Conservation (phyloP, 2,113 vertebrate species). For the Gavialis gangeticus region DNA sequence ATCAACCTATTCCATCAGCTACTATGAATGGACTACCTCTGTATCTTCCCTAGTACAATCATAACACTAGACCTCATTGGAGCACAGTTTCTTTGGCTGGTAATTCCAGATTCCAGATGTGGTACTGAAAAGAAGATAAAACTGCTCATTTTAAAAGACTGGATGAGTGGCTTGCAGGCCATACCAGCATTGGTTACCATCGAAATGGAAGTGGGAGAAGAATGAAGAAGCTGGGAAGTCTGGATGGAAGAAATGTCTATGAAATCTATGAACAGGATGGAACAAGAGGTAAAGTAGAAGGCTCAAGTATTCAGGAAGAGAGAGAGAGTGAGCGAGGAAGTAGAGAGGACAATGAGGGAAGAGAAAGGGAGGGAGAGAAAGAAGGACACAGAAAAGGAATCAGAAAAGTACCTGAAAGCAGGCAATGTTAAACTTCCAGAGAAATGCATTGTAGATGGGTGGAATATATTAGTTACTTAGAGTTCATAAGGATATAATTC, state of each 20-base stretch:
- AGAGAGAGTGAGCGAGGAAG: not conserved
- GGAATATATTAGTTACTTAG: not conserved
- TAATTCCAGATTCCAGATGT: not conserved
- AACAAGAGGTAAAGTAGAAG: not conserved
- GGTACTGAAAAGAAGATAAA: not conserved
- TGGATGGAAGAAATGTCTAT: not conserved
- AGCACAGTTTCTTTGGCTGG: not conserved
- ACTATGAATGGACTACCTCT: not conserved
- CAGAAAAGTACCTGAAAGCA: not conserved
- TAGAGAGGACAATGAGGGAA: not conserved
- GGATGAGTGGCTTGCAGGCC: not conserved
- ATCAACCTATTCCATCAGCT: not conserved
- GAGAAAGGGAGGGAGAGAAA: not conserved
- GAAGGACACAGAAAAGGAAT: not conserved
- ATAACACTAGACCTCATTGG: not conserved
- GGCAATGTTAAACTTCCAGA: not conserved
- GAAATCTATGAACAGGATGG: not conserved
- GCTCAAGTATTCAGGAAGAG: not conserved
- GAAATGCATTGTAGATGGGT: not conserved
- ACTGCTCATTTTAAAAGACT: not conserved
- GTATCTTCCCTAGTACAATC: not conserved
- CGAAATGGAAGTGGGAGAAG: not conserved
- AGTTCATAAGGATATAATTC: not conserved
- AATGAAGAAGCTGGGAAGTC: not conserved
- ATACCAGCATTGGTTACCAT: not conserved